Conservation (phyloP, 23 tunicate genomes). For the Botrylloides violaceus region DNA sequence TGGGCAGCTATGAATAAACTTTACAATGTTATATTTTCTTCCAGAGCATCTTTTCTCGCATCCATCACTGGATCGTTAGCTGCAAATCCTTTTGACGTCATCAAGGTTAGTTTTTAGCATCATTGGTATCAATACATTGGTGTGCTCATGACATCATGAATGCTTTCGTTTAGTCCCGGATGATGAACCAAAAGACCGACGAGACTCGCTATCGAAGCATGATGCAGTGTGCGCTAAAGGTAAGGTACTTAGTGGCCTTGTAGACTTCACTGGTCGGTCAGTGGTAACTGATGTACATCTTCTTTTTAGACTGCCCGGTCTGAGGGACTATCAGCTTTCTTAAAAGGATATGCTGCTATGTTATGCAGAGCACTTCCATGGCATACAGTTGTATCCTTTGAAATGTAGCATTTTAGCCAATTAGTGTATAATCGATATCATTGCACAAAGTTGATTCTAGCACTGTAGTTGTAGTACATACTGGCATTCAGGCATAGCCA, state of each 20-base stretch:
- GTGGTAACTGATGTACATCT: neutral
- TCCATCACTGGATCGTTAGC: slow-evolving; percentile 43
- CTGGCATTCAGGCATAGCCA: too few relatives aligned
- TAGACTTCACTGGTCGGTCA: neutral
- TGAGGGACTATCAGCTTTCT: slow-evolving; percentile 40
- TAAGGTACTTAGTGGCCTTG: neutral
- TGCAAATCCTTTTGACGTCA: slow-evolving; percentile 68
- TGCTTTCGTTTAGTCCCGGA: slow-evolving; percentile 35
- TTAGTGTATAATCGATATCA: too few relatives aligned
- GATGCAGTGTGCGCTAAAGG: slow-evolving; percentile 30
- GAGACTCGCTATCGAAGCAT: slow-evolving; percentile 28
- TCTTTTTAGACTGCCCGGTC: slow-evolving; percentile 36
- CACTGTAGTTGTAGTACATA: too few relatives aligned
- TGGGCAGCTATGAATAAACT: too few relatives aligned
- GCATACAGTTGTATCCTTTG: slow-evolving; percentile 88
- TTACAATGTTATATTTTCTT: too few relatives aligned
- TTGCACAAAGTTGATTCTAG: too few relatives aligned
- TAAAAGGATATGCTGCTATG: slow-evolving; percentile 41
- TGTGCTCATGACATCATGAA: too few relatives aligned
- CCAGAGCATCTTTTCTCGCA: slow-evolving; percentile 50
- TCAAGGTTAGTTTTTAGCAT: slow-evolving; percentile 31
- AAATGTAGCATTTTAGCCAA: neutral
- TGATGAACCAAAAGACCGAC: slow-evolving; percentile 58
- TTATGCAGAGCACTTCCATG: slow-evolving; percentile 62
- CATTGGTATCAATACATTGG: neutral